Percentiles rank a stretch among this genome's conserved stretches.
Evolutionary conservation across 2,888 invertebrate species (phyloP).

Genomic region (Laothoe populi): DNA sequence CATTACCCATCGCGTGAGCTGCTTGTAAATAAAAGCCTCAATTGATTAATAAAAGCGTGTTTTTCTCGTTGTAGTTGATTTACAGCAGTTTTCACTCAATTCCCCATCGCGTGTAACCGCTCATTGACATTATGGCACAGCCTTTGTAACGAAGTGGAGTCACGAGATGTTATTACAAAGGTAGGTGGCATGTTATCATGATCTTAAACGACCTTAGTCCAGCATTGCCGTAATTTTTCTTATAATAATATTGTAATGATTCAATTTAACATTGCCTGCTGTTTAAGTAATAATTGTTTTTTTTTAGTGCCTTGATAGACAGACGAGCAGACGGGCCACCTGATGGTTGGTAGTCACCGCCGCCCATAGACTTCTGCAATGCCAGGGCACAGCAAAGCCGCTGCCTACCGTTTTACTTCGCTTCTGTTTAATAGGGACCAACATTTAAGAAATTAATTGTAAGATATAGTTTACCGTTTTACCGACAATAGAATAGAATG

Average conservation of each 20-base stretch:
- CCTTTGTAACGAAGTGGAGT: conserved; percentile 26
- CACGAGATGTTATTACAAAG: conserved; percentile 20
- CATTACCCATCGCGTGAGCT: conserved; percentile 5
- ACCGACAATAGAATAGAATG: too few species aligned
- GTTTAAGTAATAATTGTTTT: background rate
- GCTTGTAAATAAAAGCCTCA: conserved; percentile 10
- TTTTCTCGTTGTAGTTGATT: conserved; percentile 16
- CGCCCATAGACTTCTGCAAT: too few species aligned
- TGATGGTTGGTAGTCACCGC: too few species aligned
- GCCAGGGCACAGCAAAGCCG: too few species aligned
- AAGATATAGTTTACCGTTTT: too few species aligned
- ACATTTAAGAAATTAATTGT: too few species aligned
- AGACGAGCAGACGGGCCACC: too few species aligned
- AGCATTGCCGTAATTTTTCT: background rate
- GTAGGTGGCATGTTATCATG: background rate
- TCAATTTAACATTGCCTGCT: background rate
- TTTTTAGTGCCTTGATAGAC: too few species aligned
- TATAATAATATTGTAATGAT: background rate
- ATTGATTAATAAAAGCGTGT: conserved; percentile 18
- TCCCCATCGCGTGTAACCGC: conserved; percentile 40
- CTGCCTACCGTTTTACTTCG: too few species aligned
- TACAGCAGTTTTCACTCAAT: conserved; percentile 41
- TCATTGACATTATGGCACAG: conserved; percentile 23
- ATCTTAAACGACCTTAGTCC: background rate
- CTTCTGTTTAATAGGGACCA: too few species aligned